Base-by-base conservation (phyloP, 2,113 vertebrate genomes). In the Archilochus colubris region DNA sequence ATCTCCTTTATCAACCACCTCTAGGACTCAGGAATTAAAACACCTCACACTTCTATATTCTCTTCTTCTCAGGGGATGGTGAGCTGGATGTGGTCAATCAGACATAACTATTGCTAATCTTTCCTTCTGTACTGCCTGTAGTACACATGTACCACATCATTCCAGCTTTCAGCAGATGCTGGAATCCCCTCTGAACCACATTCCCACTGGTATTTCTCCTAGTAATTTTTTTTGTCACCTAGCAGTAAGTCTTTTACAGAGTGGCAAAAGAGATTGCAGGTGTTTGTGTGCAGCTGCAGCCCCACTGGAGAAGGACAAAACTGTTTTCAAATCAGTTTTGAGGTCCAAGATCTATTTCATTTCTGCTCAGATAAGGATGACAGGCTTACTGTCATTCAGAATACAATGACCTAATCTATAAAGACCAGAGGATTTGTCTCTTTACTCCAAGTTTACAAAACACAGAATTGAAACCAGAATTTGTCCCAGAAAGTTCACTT, bases 401-500 rank as follows among this genome's bases (percentile, higher is more conserved):
- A 23, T 31, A 48, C 75, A 67, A 20, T 28, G 64, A 87, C 20
- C 25, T 33, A 33, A 80, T 50, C 38, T 67, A 44, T 14, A 15
- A 43, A 86, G 89, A 21, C 0, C 9, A 20, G 36, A 53, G 33
- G 3, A n/a, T 82, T 59, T 55, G 10, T 36, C 69, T 72, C 24
- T 18, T 79, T 67, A n/a, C 7, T 46, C 57, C 53, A 43, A 68
- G 31, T 94, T 93, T 73, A 64, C 22, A 90, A 63, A 23, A 57
- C 7, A 31, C 21, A n/a, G 68, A 83, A 82, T 3, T 36, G 30
- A 44, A 44, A 78, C 43, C 6, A 61, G 38, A 82, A 86, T 79
- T 86, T 53, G 57, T 51, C 67, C 50, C 36, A 72, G 85, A 48
- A 87, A 88, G 36, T 91, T 94, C 21, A 84, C 90, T 88, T 82